Evolutionary conservation across 2,888 invertebrate species (phyloP).

Genomic region (Pollenia angustigena): DNA sequence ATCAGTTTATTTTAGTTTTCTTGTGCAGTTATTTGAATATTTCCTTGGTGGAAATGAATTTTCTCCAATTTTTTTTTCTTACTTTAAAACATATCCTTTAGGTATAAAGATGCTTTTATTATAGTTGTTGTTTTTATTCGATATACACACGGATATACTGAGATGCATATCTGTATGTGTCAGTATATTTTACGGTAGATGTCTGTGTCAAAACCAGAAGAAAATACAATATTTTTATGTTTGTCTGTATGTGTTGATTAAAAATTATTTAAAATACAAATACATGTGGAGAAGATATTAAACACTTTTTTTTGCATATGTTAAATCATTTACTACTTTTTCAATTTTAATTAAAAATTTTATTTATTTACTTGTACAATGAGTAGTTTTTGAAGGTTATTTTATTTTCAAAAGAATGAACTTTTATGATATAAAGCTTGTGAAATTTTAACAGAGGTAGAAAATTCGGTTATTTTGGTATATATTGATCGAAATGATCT

Average conservation of each 20-base stretch:
- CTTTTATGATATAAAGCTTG: too few relatives aligned
- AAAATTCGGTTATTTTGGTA: too few relatives aligned
- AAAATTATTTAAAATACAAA: conserved; percentile 17
- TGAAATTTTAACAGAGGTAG: too few relatives aligned
- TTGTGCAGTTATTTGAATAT: conserved; percentile 39
- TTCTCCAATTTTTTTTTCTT: background rate
- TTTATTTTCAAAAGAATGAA: too few relatives aligned
- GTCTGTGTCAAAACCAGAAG: background rate
- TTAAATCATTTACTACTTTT: conserved; percentile 8
- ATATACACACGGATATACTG: background rate
- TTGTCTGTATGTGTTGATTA: conserved; percentile 5
- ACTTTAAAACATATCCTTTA: conserved; percentile 46
- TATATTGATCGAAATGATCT: too few relatives aligned
- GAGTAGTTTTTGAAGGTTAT: too few relatives aligned
- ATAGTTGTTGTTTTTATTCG: conserved; percentile 13
- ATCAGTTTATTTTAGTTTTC: conserved; percentile 12
- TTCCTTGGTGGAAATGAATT: conserved; percentile 55
- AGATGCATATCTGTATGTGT: background rate
- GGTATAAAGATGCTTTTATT: conserved; percentile 31
- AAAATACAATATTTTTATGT: background rate
- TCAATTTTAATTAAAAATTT: conserved; percentile 15
- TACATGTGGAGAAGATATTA: background rate
- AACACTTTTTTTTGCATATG: background rate
- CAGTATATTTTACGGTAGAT: background rate
- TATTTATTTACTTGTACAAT: background rate